A percentile compares a stretch with the other conserved stretches of the same genome.
Evolutionary conservation across 2,888 invertebrate genomes (phyloP).

Genomic region (Drosophila borealis): DNA sequence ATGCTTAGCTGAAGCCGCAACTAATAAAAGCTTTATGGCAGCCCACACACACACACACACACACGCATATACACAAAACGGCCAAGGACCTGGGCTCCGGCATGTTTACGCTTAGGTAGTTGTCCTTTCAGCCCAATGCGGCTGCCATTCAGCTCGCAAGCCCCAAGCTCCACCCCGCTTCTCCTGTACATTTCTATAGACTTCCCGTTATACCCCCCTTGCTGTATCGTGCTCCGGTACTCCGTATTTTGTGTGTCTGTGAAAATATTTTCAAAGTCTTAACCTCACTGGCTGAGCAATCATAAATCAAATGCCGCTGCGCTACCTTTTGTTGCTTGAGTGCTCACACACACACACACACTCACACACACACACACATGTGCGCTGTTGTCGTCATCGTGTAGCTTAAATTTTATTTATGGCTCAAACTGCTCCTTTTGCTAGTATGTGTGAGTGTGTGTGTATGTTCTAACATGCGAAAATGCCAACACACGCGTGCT

Average conservation of each 20-base stretch:
- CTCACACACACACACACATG: slow-evolving; percentile 19
- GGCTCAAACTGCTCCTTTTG: slow-evolving; percentile 60
- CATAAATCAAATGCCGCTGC: slow-evolving; percentile 76
- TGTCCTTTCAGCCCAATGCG: slow-evolving; percentile 44
- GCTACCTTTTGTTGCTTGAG: slow-evolving; percentile 78
- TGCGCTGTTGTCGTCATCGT: slow-evolving; percentile 63
- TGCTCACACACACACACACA: slow-evolving; percentile 47
- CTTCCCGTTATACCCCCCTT: slow-evolving; percentile 3
- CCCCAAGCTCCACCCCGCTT: not conserved
- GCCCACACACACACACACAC: slow-evolving; percentile 2
- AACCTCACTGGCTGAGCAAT: slow-evolving; percentile 77
- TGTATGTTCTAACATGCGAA: slow-evolving; percentile 49
- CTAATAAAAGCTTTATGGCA: slow-evolving; percentile 70
- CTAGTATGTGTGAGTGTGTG: slow-evolving; percentile 23
- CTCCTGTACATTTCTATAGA: slow-evolving; percentile 16
- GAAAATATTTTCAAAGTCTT: slow-evolving; percentile 80
- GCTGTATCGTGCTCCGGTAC: slow-evolving; percentile 13
- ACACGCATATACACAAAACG: slow-evolving; percentile 29
- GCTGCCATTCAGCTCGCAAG: slow-evolving; percentile 3
- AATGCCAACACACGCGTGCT: slow-evolving; percentile 53
- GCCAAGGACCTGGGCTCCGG: slow-evolving; percentile 21
- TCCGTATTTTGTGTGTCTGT: slow-evolving; percentile 67
- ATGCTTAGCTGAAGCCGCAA: slow-evolving; percentile 52
- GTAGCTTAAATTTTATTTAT: slow-evolving; percentile 79
- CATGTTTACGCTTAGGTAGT: slow-evolving; percentile 16